Evolutionary conservation across 2,888 invertebrate species (phyloP).

Genomic region (Emesis russula): DNA sequence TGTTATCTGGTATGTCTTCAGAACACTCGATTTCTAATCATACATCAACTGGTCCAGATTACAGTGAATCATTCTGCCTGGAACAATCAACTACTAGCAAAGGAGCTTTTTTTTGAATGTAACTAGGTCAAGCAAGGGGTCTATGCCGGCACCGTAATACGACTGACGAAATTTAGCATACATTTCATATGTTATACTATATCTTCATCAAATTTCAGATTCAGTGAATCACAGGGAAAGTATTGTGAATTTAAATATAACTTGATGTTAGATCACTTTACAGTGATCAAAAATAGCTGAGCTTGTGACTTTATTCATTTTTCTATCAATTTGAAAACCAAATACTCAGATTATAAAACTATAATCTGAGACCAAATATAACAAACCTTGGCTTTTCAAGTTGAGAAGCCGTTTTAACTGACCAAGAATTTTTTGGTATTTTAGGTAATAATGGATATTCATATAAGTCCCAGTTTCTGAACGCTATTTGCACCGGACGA

Average conservation of each 20-base stretch:
- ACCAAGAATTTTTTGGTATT: background rate
- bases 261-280: constrained; percentile 60
- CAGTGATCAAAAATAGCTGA: constrained; percentile 72
- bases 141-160: constrained; percentile 74
- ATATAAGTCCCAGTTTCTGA: constrained; percentile 5
- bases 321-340: background rate
- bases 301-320: constrained; percentile 27
- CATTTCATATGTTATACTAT: constrained; percentile 83
- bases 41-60: constrained; percentile 85
- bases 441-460: background rate
- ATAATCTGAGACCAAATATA: background rate
- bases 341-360: too few relatives aligned
- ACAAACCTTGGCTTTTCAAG: background rate
- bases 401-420: background rate
- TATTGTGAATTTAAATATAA: constrained; percentile 84
- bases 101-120: constrained; percentile 42
- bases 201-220: constrained; percentile 77
- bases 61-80: constrained; percentile 82
- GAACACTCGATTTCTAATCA: constrained; percentile 84
- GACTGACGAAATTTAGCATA: constrained; percentile 86
- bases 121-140: constrained; percentile 76
- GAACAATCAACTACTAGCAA: constrained; percentile 86
- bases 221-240: constrained; percentile 86
- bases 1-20: constrained; percentile 63
- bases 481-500: constrained; percentile 74